Base-by-base conservation (phyloP, 2,113 vertebrate species). In the Asarcornis scutulata region DNA sequence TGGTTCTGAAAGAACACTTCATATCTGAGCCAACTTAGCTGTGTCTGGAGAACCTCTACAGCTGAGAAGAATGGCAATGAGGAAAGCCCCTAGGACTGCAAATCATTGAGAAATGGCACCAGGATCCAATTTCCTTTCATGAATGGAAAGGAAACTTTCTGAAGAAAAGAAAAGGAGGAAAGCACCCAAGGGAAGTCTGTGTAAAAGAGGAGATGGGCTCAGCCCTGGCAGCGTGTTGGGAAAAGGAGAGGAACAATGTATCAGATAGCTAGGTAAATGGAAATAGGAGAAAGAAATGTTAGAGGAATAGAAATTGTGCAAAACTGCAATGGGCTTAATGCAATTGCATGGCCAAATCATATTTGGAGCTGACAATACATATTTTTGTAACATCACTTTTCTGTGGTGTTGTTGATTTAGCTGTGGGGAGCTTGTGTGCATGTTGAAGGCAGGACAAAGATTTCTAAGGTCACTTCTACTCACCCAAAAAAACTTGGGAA, bases 221-320 rank as follows among this genome's bases (percentile, higher is more conserved):
- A 42, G 15, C 13, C 48, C 26, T 16, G 25, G 27, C 15, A 16
- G 60, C 74, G 8, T 9, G 6, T 2, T 55, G 46, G 17, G 29
- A 20, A 23, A 40, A 31, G 17, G 22, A 13, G 1, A 0, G 3
- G 5, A 3, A 2, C 2, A 6, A 4, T 8, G 3, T 48, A 38
- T 27, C 17, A 60, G 7, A 6, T 6, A 5, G 5, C 16, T n/a
- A 75, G 42, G 17, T n/a, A 60, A 52, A 36, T 17, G 17, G 44
- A 36, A 77, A 75, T 3, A 78, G 46, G 56, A 76, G 26, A 63
- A 63, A 81, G 5, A n/a, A 67, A 52, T 18, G 3, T 32, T 32
- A 77, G 50, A 60, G 8, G 9, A 87, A 48, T 38, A 72, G 44
- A 86, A 83, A 58, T 10, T 3, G 14, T 75, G 18, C 25, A 83